Base-by-base conservation (phyloP, 2,888 invertebrate genomes). In the Ethmia dodecea region DNA sequence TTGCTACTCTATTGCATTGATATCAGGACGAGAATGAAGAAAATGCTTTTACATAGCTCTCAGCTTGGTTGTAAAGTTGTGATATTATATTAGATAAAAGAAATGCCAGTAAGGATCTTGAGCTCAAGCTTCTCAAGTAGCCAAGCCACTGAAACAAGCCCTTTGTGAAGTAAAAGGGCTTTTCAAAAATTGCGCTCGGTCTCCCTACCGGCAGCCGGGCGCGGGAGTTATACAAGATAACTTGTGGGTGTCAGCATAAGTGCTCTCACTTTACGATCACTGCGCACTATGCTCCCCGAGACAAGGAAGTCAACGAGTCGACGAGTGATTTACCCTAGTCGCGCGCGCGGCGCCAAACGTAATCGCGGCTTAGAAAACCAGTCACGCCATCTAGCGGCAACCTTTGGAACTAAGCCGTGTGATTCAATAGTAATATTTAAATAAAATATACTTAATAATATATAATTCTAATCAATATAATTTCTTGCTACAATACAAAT, bases 271-370 rank as follows among this genome's bases (percentile, higher is more conserved):
- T 91, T 52, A 89, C 92, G 93, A 90, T 94, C 93, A 92, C 89
- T 88, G 93, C 88, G 90, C 91, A 93, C 91, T 93, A 88, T 90
- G 93, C 93, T 93, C 94, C 93, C 93, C 92, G 80, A 92, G 92
- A 94, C 93, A 93, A 93, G 92, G 93, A 92, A 89, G 87, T 84
- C 46, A 31, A 22, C 3, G 0, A 0, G 0, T 0, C 0, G 0
- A 0, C 1, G 4, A 3, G 1, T 5, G 3, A 3, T 4, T 13
- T 16, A 2, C 2, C 20, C 34, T 37, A 42, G 35, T 45, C 33
- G 33, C 26, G 16, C 39, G 24, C 9, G 6, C 15, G 9, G 8
- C 33, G 42, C 22, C 36, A 42, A 59, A 40, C 55, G 52, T 40
- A 62, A 65, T 50, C 70, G 78, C 52, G 69, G 57, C 60, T 50